Evolutionary conservation across 2,888 invertebrate genomes (phyloP).

Genomic region (Nomada lathburiana): DNA sequence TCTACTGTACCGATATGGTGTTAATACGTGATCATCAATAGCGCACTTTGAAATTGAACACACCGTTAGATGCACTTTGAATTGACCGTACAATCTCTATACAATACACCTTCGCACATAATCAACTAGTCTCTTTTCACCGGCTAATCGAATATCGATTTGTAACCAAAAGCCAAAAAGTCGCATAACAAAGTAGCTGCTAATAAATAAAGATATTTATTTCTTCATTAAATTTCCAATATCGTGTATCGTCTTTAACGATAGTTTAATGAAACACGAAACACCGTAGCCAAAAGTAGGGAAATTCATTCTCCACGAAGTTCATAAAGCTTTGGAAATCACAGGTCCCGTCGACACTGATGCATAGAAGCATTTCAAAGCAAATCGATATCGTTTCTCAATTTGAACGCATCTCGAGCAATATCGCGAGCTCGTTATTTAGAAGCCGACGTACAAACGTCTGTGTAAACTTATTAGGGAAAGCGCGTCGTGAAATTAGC

Average conservation of each 20-base stretch:
- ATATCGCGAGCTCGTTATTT: constrained; percentile 18
- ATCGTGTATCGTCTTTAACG: too few relatives aligned
- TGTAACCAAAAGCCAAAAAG: too few relatives aligned
- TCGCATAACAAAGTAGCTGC: too few relatives aligned
- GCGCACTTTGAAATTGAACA: neutral
- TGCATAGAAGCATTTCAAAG: neutral
- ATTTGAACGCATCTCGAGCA: constrained; percentile 1
- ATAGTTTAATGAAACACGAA: too few relatives aligned
- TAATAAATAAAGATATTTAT: too few relatives aligned
- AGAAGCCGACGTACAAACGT: neutral
- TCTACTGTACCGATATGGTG: too few relatives aligned
- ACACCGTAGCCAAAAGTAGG: too few relatives aligned
- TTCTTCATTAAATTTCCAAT: too few relatives aligned
- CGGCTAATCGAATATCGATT: neutral
- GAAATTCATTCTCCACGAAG: neutral
- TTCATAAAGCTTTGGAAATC: neutral
- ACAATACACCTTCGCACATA: neutral
- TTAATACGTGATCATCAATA: too few relatives aligned
- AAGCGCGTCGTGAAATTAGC: neutral
- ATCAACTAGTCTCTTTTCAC: neutral
- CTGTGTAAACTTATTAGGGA: constrained; percentile 19
- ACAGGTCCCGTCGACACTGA: neutral
- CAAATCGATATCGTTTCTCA: neutral
- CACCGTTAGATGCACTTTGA: neutral
- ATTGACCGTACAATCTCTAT: neutral